These are phyloP conservation scores for Monoplex corrugatus DNA, from an alignment of 2,888 invertebrate genomes.

Conservation along the genomic window DNA sequence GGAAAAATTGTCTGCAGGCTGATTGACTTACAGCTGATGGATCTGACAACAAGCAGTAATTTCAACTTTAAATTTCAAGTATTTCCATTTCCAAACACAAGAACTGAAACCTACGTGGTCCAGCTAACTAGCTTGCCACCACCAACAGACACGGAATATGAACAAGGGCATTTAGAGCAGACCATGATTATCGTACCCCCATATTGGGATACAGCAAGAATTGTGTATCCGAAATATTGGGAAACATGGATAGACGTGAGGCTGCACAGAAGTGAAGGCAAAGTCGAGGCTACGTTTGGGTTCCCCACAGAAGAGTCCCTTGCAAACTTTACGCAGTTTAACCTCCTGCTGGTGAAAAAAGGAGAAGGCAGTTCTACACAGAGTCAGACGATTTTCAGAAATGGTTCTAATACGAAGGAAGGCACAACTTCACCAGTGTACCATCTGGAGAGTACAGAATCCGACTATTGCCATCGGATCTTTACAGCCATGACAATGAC, in stretches of 20 bases:
- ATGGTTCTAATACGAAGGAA: not conserved
- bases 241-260: not conserved
- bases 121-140: not conserved
- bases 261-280: not conserved
- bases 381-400: no score
- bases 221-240: not conserved
- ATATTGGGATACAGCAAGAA: not conserved
- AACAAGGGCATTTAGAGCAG: not conserved
- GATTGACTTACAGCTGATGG: not conserved
- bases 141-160: not conserved
- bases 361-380: not conserved
- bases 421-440: slow-evolving; percentile 1
- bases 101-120: not conserved
- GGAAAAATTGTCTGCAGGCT: not conserved
- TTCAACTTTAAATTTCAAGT: not conserved
- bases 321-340: not conserved
- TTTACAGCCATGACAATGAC: no score
- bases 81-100: not conserved
- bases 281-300: not conserved
- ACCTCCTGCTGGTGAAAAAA: not conserved
- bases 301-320: not conserved
- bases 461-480: no score
- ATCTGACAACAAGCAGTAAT: not conserved
- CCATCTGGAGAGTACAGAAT: not conserved
- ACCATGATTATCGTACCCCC: not conserved